Evolutionary conservation across 2,113 vertebrate genomes (phyloP).

Genomic region (Eonycteris spelaea): DNA sequence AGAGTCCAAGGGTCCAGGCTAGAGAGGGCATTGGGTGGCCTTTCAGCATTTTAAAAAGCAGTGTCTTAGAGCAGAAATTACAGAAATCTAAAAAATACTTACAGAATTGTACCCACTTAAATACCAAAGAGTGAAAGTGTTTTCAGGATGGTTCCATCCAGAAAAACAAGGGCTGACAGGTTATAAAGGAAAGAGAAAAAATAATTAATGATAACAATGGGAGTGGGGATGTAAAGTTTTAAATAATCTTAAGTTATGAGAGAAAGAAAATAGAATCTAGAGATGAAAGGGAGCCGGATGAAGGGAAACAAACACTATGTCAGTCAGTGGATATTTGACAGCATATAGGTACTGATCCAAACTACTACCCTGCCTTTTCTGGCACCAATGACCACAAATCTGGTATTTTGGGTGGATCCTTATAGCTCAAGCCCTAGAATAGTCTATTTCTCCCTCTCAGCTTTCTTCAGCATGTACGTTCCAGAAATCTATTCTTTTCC

Average conservation of each 20-base stretch:
- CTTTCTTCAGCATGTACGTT: neutral
- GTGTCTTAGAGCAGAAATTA: neutral
- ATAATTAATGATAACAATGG: neutral
- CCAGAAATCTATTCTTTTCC: neutral
- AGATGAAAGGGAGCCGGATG: neutral
- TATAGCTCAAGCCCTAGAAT: rapidly evolving
- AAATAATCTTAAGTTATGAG: neutral
- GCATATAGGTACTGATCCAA: neutral
- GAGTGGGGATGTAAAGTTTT: neutral
- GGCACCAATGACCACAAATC: rapidly evolving
- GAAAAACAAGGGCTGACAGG: neutral
- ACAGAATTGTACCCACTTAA: neutral
- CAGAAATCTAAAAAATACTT: neutral
- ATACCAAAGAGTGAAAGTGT: neutral
- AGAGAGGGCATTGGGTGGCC: neutral
- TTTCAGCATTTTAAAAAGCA: neutral
- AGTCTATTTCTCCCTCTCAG: neutral
- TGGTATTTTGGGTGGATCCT: rapidly evolving
- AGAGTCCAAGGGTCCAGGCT: rapidly evolving
- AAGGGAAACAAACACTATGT: neutral
- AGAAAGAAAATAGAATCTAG: neutral
- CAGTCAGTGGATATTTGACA: too few relatives aligned
- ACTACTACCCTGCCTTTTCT: neutral
- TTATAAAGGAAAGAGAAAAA: neutral
- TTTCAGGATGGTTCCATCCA: neutral